These are phyloP conservation scores for Tauraco erythrolophus DNA, from an alignment of 2,113 vertebrate species.

Conservation along the genomic window DNA sequence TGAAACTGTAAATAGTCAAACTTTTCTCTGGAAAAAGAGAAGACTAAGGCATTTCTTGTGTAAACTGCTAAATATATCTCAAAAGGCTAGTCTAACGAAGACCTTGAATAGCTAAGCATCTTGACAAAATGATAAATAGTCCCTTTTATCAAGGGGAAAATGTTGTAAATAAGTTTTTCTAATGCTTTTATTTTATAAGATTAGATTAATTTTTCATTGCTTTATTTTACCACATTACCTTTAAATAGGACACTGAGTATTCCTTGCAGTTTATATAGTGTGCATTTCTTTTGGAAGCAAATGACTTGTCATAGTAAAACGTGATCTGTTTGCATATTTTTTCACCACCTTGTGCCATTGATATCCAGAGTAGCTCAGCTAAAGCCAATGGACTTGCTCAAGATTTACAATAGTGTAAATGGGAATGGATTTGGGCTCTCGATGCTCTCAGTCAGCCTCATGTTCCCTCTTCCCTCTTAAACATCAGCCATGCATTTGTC, in stretches of 20 bases:
- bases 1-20: slow-evolving; percentile 32
- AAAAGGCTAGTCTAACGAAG: slow-evolving; percentile 27
- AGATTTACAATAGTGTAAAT: not conserved
- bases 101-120: slow-evolving; percentile 1
- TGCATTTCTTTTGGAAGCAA: not conserved
- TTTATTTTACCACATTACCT: slow-evolving; percentile 23
- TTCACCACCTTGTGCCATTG: not conserved
- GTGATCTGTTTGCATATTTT: not conserved
- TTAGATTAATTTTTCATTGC: slow-evolving; percentile 70
- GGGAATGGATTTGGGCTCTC: not conserved
- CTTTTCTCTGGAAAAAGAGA: not conserved
- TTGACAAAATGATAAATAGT: slow-evolving; percentile 52
- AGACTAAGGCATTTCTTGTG: not conserved
- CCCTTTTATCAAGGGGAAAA: slow-evolving; percentile 45
- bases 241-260: slow-evolving; percentile 10
- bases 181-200: slow-evolving; percentile 52
- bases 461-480: not conserved
- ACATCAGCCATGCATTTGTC: not conserved
- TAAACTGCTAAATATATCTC: slow-evolving; percentile 24
- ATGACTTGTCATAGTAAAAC: not conserved
- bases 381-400: not conserved
- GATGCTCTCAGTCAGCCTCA: not conserved
- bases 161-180: slow-evolving; percentile 26
- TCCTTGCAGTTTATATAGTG: not conserved
- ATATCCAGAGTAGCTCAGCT: not conserved